Evolutionary conservation across 2,113 vertebrate genomes (phyloP).

Genomic region (Callospermophilus lateralis): DNA sequence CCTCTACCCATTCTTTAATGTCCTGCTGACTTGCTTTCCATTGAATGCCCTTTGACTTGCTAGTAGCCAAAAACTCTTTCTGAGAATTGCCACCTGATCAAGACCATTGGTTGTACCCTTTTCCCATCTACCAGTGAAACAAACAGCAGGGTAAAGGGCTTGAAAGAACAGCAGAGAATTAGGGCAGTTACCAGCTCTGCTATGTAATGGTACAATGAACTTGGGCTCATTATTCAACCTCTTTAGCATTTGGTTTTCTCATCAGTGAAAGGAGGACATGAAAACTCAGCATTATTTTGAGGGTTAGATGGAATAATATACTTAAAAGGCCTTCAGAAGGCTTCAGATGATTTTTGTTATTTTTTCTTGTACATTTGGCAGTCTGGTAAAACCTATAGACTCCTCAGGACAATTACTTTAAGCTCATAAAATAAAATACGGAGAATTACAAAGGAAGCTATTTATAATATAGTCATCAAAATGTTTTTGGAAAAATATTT

Average conservation of each 20-base stretch:
- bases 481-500: neutral
- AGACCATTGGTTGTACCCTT: neutral
- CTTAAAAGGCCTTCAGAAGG: neutral
- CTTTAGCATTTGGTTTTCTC: neutral
- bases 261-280: neutral
- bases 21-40: neutral
- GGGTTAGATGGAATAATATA: neutral
- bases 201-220: neutral
- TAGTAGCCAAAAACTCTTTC: neutral
- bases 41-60: neutral
- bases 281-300: neutral
- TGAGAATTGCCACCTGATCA: neutral
- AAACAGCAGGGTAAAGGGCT: neutral
- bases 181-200: neutral
- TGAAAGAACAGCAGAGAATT: neutral
- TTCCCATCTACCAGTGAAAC: neutral
- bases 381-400: neutral
- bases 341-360: neutral
- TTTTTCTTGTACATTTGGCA: neutral
- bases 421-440: neutral
- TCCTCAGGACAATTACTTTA: neutral
- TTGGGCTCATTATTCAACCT: neutral
- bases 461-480: neutral
- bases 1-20: neutral
- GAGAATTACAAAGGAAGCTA: neutral